Evolutionary conservation across 2,888 invertebrate genomes (phyloP).

Genomic region (Leptinotarsa tumamoca): DNA sequence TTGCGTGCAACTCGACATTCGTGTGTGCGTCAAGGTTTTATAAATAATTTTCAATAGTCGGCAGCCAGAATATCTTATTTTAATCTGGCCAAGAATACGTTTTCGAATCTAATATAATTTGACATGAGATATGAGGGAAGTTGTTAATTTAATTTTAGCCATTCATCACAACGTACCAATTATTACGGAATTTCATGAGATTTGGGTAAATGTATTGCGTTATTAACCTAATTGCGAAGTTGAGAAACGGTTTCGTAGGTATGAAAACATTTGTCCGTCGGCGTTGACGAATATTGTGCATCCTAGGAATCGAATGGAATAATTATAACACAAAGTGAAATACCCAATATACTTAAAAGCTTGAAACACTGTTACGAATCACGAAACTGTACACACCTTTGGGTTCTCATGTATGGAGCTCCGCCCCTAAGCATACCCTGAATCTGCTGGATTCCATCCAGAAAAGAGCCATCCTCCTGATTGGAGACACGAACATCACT

Average conservation of each 20-base stretch:
- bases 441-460: too few species aligned
- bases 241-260: background rate
- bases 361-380: too few species aligned
- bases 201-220: background rate
- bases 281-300: too few species aligned
- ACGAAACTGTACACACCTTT: too few species aligned
- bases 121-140: conserved; percentile 37
- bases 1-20: conserved; percentile 44
- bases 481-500: too few species aligned
- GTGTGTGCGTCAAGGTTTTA: conserved; percentile 50
- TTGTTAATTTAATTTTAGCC: conserved; percentile 32
- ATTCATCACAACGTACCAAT: conserved; percentile 32
- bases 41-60: conserved; percentile 45
- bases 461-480: too few species aligned
- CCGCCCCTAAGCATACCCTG: too few species aligned
- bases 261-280: background rate
- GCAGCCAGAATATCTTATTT: conserved; percentile 37
- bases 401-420: too few species aligned
- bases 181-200: conserved; percentile 6
- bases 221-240: background rate
- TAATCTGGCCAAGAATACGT: conserved; percentile 41
- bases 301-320: too few species aligned
- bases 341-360: too few species aligned
- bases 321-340: too few species aligned
- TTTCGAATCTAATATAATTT: conserved; percentile 40